Evolutionary conservation across 2,113 vertebrate species (phyloP).

Genomic region (Circaetus cinerascens): DNA sequence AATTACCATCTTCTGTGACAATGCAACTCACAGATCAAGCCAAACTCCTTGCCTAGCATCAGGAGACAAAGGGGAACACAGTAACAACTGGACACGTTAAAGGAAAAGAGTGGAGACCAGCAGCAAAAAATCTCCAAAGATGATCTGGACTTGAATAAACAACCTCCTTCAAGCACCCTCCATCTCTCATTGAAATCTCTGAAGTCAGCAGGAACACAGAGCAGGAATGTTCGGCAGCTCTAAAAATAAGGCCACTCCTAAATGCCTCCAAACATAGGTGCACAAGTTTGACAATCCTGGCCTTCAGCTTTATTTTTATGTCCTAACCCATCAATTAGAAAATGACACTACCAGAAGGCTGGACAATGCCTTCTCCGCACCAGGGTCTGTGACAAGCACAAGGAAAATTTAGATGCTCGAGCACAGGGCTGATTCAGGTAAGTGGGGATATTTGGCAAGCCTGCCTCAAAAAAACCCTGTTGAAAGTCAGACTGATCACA

Average conservation of each 20-base stretch:
- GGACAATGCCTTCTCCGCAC: neutral
- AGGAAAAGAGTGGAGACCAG: neutral
- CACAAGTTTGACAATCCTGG: neutral
- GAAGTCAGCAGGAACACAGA: conserved; percentile 27
- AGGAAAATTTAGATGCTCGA: neutral
- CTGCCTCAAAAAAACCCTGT: neutral
- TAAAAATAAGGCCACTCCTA: conserved; percentile 32
- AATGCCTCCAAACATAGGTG: neutral
- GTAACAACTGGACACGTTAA: rapidly evolving
- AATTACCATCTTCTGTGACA: neutral
- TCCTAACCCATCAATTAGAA: neutral
- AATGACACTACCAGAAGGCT: neutral
- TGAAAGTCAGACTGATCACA: neutral
- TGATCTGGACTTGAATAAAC: neutral
- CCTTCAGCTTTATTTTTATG: conserved; percentile 34
- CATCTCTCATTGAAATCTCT: conserved; percentile 45
- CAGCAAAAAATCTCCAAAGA: neutral
- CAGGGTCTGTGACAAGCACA: neutral
- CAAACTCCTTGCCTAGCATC: neutral
- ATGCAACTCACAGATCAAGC: neutral
- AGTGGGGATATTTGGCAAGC: neutral
- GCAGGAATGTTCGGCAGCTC: neutral
- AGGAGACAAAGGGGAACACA: neutral
- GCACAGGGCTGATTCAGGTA: neutral
- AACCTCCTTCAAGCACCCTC: conserved; percentile 19